Evolutionary conservation across 2,797 vertebrate species (phyloP).

Genomic region (Ambastaia sidthimunki): DNA sequence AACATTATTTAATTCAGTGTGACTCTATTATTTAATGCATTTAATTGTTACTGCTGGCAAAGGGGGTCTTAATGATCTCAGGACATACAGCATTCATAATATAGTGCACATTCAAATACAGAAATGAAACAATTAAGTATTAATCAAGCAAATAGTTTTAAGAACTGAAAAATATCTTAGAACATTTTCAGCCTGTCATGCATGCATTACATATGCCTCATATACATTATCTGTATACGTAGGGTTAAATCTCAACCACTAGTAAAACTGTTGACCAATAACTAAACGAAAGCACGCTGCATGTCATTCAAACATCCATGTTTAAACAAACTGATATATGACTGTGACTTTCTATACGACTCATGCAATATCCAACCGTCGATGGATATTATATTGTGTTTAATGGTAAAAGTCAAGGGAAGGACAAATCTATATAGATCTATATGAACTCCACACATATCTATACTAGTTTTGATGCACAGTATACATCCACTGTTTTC

Average conservation of each 20-base stretch:
- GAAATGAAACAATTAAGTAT: slow-evolving; percentile 3
- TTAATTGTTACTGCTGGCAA: not conserved
- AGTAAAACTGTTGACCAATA: not conserved
- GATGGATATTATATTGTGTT: slow-evolving; percentile 17
- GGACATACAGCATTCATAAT: not conserved
- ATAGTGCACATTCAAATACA: slow-evolving; percentile 8
- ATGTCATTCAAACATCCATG: slow-evolving; percentile 50
- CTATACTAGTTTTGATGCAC: slow-evolving; percentile 32
- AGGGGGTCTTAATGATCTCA: not conserved
- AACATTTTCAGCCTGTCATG: slow-evolving; percentile 20
- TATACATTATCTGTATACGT: not conserved
- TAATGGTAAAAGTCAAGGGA: slow-evolving; percentile 26
- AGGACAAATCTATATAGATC: slow-evolving; percentile 32
- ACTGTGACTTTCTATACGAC: slow-evolving; percentile 36
- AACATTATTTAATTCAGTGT: slow-evolving; percentile 1
- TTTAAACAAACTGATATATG: slow-evolving; percentile 36
- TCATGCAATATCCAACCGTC: slow-evolving; percentile 41
- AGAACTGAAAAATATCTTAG: not conserved
- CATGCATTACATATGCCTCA: not conserved
- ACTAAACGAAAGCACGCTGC: slow-evolving; percentile 41
- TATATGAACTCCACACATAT: slow-evolving; percentile 32
- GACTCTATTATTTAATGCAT: too few relatives aligned
- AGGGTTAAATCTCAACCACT: not conserved
- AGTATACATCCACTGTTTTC: slow-evolving; percentile 40
- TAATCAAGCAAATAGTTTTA: slow-evolving; percentile 30